Evolutionary conservation across 2,113 vertebrate species (phyloP), one percentile per base, ranked within the genome.

Genomic region (Corydoras sp.): DNA sequence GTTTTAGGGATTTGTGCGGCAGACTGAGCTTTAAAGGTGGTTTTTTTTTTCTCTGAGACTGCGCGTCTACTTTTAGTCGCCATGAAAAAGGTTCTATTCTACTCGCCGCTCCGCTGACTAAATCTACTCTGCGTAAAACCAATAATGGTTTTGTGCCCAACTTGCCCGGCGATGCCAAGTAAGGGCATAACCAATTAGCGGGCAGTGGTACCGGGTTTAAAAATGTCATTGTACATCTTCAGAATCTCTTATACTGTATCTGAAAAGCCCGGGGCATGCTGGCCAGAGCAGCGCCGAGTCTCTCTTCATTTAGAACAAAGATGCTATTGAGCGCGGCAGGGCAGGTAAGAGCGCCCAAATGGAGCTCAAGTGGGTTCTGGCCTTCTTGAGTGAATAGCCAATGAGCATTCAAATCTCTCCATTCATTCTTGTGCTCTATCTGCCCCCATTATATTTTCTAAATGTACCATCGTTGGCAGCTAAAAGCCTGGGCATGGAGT

Each of bases 291-390:
- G 61, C 53, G 50, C 65, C 10, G 18, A 78, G 53, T 69, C 71
- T 69, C 68, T 71, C 62, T 11, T 31, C 62, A 62, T 71, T 58
- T 65, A 76, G 78, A 80, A 80, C 78, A 82, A 82, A 82, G 71
- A 61, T 69, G 65, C 78, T 67, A 73, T 80, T 80, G 64, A 80
- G 8, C 53, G 32, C 31, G 63, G 58, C 63, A 64, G 72, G 74
- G 69, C 71, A 74, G 68, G 76, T 80, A 72, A 81, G 77, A 79
- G 80, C 72, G 49, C 58, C 77, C 73, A 81, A 81, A 81, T 81
- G 80, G 77, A 81, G 69, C 75, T 81, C 75, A 79, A 79, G 80
- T 79, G 76, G 80, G 73, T 61, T 64, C 75, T 67, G 65, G 77
- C 75, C 80, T 81, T 81, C 80, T 77, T 77, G 75, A 68, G 59